phyloP scores from a whole-genome alignment of 2,113 vertebrate genomes.

The Sitta europaea region DNA sequence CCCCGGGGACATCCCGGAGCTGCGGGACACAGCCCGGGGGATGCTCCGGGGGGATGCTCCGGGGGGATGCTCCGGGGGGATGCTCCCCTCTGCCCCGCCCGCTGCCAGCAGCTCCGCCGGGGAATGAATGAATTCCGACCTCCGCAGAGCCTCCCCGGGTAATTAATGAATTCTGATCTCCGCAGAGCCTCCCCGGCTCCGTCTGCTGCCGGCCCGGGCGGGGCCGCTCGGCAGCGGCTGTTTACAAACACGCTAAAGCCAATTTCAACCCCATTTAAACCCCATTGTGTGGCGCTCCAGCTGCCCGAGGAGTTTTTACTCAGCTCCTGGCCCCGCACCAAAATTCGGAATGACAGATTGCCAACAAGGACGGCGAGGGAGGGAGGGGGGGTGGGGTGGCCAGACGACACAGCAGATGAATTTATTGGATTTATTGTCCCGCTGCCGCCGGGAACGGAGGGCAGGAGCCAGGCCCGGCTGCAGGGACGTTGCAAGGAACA shows the following conservation, averaged over 20 bases:
- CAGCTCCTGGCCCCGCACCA: slow-evolving; percentile 12
- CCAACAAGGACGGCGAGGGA: neutral
- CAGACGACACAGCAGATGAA: slow-evolving; percentile 9
- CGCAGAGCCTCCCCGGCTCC: too few species aligned
- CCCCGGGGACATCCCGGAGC: rapidly evolving
- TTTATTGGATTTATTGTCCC: neutral
- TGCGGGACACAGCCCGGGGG: rapidly evolving
- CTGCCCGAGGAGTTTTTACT: slow-evolving; percentile 10
- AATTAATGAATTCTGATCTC: too few species aligned
- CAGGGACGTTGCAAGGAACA: neutral
- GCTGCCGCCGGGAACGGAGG: neutral
- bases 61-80: too few species aligned
- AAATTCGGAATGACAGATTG: neutral
- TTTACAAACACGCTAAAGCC: slow-evolving; percentile 10
- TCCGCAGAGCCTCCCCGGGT: too few species aligned
- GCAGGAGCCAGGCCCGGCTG: neutral
- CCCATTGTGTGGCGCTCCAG: neutral
- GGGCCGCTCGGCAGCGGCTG: too few species aligned
- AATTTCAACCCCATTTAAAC: neutral
- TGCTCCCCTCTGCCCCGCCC: too few species aligned
- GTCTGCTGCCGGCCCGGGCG: too few species aligned
- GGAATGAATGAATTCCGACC: too few species aligned
- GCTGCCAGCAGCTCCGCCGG: too few species aligned
- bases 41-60: too few species aligned
- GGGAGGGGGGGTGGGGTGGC: neutral